Evolutionary conservation across 2,888 invertebrate species (phyloP).

Genomic region (Hecatera dysodea): DNA sequence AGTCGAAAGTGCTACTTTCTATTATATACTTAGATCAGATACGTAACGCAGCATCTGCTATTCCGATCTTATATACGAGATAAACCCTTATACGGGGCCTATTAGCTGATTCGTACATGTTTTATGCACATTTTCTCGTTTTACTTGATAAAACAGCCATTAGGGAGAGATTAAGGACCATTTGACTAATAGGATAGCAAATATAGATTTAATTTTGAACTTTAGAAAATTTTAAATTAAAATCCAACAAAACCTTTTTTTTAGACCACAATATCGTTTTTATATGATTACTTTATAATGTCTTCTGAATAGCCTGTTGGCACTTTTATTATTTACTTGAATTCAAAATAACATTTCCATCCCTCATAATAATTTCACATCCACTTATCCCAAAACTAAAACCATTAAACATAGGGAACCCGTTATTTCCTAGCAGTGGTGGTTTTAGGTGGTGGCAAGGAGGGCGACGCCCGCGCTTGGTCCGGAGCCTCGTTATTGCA

Average conservation of each 20-base stretch:
- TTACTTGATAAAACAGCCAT: constrained; percentile 5
- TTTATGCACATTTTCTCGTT: constrained; percentile 36
- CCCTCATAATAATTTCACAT: constrained; percentile 2
- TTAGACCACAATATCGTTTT: not conserved
- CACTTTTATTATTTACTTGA: not conserved
- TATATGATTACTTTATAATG: too few relatives aligned
- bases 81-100: constrained; percentile 43
- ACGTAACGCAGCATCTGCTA: constrained; percentile 56
- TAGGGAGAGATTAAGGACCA: not conserved
- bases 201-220: too few relatives aligned
- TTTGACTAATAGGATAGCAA: not conserved
- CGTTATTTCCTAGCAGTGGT: not conserved
- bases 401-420: not conserved
- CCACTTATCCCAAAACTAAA: constrained; percentile 1
- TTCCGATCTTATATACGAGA: constrained; percentile 39
- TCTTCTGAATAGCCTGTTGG: too few relatives aligned
- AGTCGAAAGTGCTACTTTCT: constrained; percentile 58
- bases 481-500: too few relatives aligned
- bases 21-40: constrained; percentile 57
- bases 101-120: constrained; percentile 39
- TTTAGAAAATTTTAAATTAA: not conserved
- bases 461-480: too few relatives aligned
- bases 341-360: constrained; percentile 10
- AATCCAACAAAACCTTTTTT: not conserved
- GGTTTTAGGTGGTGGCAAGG: too few relatives aligned